Conservation (phyloP, 2,888 invertebrate genomes). For the Amphimallon solstitiale region DNA sequence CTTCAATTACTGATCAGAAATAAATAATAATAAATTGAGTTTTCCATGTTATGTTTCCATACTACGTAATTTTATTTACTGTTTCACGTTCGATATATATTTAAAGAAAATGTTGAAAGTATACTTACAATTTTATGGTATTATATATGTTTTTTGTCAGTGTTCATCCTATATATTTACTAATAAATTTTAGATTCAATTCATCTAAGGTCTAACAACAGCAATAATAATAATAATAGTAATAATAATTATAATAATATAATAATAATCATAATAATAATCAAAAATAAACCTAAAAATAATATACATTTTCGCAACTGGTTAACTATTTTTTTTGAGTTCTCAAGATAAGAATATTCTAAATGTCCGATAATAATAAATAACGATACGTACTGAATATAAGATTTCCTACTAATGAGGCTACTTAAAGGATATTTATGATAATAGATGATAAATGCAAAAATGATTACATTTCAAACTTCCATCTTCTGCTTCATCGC, state of each 20-base stretch:
- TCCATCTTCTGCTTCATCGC: slow-evolving; percentile 16
- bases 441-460: slow-evolving; percentile 38
- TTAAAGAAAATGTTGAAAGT: slow-evolving; percentile 12
- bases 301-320: slow-evolving; percentile 30
- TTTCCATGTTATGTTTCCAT: too few species aligned
- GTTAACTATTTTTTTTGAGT: slow-evolving; percentile 26
- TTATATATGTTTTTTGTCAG: neutral
- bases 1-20: too few species aligned
- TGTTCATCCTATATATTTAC: slow-evolving; percentile 7
- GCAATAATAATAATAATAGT: slow-evolving; percentile 28
- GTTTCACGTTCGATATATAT: too few species aligned
- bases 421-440: slow-evolving; percentile 27
- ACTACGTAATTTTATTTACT: too few species aligned
- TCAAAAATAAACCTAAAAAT: slow-evolving; percentile 33
- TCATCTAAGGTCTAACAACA: slow-evolving; percentile 31
- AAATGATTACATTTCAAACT: slow-evolving; percentile 31
- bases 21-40: too few species aligned
- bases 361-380: slow-evolving; percentile 29
- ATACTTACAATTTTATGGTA: neutral
- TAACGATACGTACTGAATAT: slow-evolving; percentile 29
- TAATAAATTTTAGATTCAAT: slow-evolving; percentile 31
- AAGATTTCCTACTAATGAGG: slow-evolving; percentile 20
- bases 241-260: slow-evolving; percentile 7
- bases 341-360: slow-evolving; percentile 26
- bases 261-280: slow-evolving; percentile 32